Evolutionary conservation across 2,888 invertebrate genomes (phyloP), one percentile per base, ranked within the genome.

Genomic region (Cyaniris semiargus): DNA sequence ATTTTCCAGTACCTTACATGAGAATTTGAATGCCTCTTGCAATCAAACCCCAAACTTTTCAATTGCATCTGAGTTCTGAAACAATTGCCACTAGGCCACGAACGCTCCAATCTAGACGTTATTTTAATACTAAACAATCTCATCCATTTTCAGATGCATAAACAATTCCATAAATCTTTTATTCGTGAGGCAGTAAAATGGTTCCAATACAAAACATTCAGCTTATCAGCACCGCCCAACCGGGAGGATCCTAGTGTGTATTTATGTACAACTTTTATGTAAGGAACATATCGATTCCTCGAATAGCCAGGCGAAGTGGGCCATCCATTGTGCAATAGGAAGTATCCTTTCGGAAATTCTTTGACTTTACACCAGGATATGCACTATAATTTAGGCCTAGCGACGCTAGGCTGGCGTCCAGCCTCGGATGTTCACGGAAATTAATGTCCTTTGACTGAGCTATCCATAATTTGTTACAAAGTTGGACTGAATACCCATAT

Each of bases 321-420:
- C 74, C 53, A 74, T 48, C 27, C 48, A 74, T 74, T 74, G 74
- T 74, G 48, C 48, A 48, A 72, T 13, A 44, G 74, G 48, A 74
- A 44, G 23, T 44, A 48, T 74, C 27, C 53, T 74, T 23, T 4
- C 13, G 48, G 48, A 23, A 74, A 23, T 66, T 53, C 18, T 74
- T 48, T 44, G 21, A 74, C 27, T 44, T 38, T 44, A 21, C 27
- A 27, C 15, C 27, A 15, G 60, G 7, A 27, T 66, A 66, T 66
- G 27, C 27, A 66, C 66, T 66, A 1, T 4, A 60, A 58, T 10
- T 8, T 4, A 7, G 23, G 23, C 58, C 8, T 21, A n/a, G 7
- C 56, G 7, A 6, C n/a, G 38, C 38, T 5, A 53, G 48, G 48
- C 48, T 53, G 4, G 48, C 48, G 48, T 53, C 8, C n/a, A 21